phyloP scores from a whole-genome alignment of 1,140 invertebrate genomes.

The Manduca sexta region DNA sequence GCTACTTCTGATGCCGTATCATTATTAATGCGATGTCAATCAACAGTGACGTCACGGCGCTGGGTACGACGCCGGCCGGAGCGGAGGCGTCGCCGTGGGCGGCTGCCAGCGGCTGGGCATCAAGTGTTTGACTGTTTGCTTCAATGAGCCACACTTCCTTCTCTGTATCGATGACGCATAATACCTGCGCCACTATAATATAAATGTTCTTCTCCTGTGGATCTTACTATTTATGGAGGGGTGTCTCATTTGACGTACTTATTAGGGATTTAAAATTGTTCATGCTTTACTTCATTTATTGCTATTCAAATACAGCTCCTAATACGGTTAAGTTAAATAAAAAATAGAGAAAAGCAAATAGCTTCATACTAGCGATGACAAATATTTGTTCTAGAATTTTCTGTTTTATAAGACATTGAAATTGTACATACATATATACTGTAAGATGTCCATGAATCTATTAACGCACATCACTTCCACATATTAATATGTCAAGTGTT shows the following conservation, averaged over 20 bases:
- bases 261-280: constrained; percentile 26
- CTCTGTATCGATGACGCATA: constrained; percentile 43
- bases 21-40: constrained; percentile 25
- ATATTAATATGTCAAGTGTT: constrained; percentile 2
- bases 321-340: too few relatives aligned
- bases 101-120: constrained; percentile 41
- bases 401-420: too few relatives aligned
- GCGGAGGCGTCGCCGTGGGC: constrained; percentile 52
- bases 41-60: constrained; percentile 19
- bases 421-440: not conserved
- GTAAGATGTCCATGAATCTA: not conserved
- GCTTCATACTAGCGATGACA: too few relatives aligned
- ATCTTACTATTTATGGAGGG: constrained; percentile 57
- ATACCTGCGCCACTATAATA: constrained; percentile 29
- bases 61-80: constrained; percentile 11
- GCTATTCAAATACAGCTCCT: too few relatives aligned
- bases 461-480: constrained; percentile 9
- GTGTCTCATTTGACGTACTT: constrained; percentile 16
- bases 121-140: constrained; percentile 37
- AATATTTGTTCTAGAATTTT: too few relatives aligned
- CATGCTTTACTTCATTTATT: not conserved
- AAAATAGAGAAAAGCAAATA: too few relatives aligned
- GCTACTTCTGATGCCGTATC: too few relatives aligned
- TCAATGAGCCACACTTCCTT: constrained; percentile 28
- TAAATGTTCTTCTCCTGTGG: constrained; percentile 21